A percentile compares a stretch with the other conserved stretches of the same genome.
Conservation (phyloP, 30 jellyfish, hydroid and myxozoan species). For the Aurelia sp. region DNA sequence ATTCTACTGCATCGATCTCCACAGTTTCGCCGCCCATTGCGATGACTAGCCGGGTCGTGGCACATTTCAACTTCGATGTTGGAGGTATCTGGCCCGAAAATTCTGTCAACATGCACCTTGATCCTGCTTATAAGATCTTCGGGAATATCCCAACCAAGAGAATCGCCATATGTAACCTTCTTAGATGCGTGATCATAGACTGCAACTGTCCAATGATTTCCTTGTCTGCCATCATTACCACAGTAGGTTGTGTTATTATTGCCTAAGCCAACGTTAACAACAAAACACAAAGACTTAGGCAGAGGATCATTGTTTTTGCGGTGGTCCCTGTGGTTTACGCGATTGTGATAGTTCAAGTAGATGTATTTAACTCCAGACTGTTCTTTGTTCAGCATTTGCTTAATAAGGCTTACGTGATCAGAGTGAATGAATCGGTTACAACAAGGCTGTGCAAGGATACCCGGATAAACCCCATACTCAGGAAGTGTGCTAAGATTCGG, state of each 20-base stretch:
- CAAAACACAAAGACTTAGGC: slow-evolving; percentile 9
- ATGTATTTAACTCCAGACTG: background rate
- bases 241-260: background rate
- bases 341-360: slow-evolving; percentile 9
- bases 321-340: background rate
- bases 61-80: slow-evolving; percentile 14
- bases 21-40: slow-evolving; percentile 2
- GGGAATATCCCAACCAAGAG: slow-evolving; percentile 54
- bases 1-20: slow-evolving; percentile 2
- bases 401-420: slow-evolving; percentile 2
- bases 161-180: slow-evolving; percentile 36
- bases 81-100: background rate
- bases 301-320: background rate
- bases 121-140: slow-evolving; percentile 7
- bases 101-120: background rate
- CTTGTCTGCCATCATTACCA: slow-evolving; percentile 49
- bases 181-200: background rate
- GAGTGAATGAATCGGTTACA: slow-evolving; percentile 10
- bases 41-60: slow-evolving; percentile 23
- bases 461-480: slow-evolving; percentile 5
- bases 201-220: slow-evolving; percentile 44
- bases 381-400: slow-evolving; percentile 15
- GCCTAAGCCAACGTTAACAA: slow-evolving; percentile 29
- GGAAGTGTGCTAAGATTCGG: slow-evolving; percentile 6
- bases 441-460: slow-evolving; percentile 19